Conservation (phyloP, 1,140 invertebrate species). For the Potamilus streckersoni region DNA sequence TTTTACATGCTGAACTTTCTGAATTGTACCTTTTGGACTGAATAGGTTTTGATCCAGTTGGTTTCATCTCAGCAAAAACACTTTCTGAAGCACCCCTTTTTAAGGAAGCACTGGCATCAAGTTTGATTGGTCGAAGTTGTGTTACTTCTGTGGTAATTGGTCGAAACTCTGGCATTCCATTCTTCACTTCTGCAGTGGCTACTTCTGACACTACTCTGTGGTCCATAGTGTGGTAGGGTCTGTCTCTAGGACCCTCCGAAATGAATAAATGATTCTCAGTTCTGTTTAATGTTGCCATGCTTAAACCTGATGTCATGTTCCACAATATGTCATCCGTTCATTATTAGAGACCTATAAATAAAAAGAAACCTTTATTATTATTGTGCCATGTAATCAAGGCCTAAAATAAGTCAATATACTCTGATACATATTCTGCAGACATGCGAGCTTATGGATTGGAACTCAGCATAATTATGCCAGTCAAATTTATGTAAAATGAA, state of each 20-base stretch:
- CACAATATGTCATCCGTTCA: no score
- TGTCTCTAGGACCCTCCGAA: conserved; percentile 1
- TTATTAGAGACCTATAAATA: no score
- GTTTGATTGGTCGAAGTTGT: conserved; percentile 27
- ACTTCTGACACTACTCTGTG: conserved; percentile 11
- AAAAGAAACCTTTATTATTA: no score
- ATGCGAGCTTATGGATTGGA: no score
- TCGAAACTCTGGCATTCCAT: conserved; percentile 20
- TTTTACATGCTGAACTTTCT: not conserved
- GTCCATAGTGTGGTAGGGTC: conserved; percentile 23
- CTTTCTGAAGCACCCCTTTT: conserved; percentile 17
- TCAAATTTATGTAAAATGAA: no score
- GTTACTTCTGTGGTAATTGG: conserved; percentile 31
- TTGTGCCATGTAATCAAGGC: no score
- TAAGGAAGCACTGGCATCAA: conserved; percentile 10
- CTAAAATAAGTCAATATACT: no score
- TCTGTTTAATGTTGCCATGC: no score
- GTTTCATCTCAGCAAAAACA: conserved; percentile 3
- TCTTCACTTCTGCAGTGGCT: conserved; percentile 27
- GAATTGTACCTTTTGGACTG: not conserved
- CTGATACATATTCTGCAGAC: no score
- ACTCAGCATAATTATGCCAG: no score
- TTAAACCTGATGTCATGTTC: no score
- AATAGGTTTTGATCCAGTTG: not conserved
- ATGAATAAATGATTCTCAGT: conserved; percentile 17